Conservation (phyloP, 2,113 vertebrate genomes). For the Calyptommatus sinebrachiatus region DNA sequence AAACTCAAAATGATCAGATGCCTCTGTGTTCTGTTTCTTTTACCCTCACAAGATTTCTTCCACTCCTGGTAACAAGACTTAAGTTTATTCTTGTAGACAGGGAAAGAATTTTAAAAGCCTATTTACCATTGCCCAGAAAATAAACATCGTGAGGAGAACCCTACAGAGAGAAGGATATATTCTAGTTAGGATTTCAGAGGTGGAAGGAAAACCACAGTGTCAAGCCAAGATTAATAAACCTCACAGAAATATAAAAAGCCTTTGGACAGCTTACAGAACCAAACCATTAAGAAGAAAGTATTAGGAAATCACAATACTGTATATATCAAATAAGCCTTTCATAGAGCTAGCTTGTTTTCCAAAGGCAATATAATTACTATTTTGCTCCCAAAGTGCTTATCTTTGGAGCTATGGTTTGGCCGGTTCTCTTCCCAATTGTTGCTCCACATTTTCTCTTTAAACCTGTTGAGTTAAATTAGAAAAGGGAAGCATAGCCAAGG, state of each 20-base stretch:
- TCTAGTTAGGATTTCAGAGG: neutral
- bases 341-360: neutral
- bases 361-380: neutral
- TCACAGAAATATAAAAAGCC: neutral
- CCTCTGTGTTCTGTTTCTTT: neutral
- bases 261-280: neutral
- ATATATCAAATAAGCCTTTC: neutral
- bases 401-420: neutral
- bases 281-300: neutral
- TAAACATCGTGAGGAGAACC: slow-evolving; percentile 14
- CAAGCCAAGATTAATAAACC: slow-evolving; percentile 26
- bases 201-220: neutral
- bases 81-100: neutral
- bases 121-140: slow-evolving; percentile 20
- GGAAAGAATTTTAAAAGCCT: slow-evolving; percentile 6
- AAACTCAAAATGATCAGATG: slow-evolving; percentile 8
- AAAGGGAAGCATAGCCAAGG: neutral
- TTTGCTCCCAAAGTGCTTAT: neutral
- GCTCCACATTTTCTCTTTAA: slow-evolving; percentile 16
- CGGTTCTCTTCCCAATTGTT: neutral
- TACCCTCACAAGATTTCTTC: slow-evolving; percentile 1
- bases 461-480: neutral
- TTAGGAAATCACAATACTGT: neutral
- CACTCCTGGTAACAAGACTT: slow-evolving; percentile 4
- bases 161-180: slow-evolving; percentile 9